phyloP scores from a whole-genome alignment of 2,888 invertebrate genomes.

The Helobdella robusta region DNA sequence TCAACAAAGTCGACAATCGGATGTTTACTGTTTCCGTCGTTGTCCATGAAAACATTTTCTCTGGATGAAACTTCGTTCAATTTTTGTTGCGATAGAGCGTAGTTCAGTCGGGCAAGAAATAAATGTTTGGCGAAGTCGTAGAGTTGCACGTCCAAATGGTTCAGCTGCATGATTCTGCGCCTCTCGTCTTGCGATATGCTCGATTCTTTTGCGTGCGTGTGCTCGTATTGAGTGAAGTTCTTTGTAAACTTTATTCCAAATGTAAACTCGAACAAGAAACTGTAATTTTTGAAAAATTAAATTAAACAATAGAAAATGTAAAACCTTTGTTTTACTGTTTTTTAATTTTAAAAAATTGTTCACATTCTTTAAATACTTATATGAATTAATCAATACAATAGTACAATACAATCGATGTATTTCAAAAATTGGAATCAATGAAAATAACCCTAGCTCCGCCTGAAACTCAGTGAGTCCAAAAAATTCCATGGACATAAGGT shows the following conservation, averaged over 20 bases:
- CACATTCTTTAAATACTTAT: too few relatives aligned
- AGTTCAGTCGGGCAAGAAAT: constrained; percentile 24
- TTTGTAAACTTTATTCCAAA: constrained; percentile 26
- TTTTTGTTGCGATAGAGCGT: constrained; percentile 3
- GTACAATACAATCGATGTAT: too few relatives aligned
- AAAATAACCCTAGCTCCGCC: constrained; percentile 53
- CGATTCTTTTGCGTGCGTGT: constrained; percentile 27
- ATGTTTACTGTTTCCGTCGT: not conserved
- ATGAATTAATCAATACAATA: too few relatives aligned
- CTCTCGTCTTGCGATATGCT: constrained; percentile 8
- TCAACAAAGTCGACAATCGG: not conserved
- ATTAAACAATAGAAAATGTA: too few relatives aligned
- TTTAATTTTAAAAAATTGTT: too few relatives aligned
- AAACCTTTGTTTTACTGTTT: too few relatives aligned
- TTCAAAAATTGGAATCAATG: constrained; percentile 55
- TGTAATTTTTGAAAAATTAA: constrained; percentile 67
- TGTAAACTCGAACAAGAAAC: constrained; percentile 29
- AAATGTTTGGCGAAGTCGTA: constrained; percentile 27
- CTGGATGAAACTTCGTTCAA: not conserved
- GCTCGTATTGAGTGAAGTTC: constrained; percentile 26
- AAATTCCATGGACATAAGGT: constrained; percentile 82
- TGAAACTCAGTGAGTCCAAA: constrained; percentile 94
- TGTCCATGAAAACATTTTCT: constrained; percentile 1
- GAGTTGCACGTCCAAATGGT: constrained; percentile 25
- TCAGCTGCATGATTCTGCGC: constrained; percentile 2